Evolutionary conservation across 2,888 invertebrate genomes (phyloP).

Genomic region (Platycheirus rosarum): DNA sequence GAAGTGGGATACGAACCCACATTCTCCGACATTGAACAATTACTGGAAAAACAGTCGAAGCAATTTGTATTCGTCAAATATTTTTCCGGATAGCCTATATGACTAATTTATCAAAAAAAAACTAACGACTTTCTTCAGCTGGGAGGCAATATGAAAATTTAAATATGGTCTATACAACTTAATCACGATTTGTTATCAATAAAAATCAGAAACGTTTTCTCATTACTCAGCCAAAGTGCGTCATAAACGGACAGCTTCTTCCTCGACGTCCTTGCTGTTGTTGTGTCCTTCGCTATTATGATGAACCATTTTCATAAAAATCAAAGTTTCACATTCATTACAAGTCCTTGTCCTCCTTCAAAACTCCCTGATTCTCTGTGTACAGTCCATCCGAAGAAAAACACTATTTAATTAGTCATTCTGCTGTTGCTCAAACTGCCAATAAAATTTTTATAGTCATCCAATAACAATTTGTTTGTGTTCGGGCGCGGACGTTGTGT

Average conservation of each 20-base stretch:
- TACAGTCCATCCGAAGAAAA: conserved; percentile 47
- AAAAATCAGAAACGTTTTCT: conserved; percentile 29
- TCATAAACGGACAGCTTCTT: conserved; percentile 4
- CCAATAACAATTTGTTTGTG: conserved; percentile 72
- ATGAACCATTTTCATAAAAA: conserved; percentile 55
- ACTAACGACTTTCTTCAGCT: too few relatives aligned
- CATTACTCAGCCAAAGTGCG: not conserved
- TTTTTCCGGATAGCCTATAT: too few relatives aligned
- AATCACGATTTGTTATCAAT: conserved; percentile 64
- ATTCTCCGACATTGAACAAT: too few relatives aligned
- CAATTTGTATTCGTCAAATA: too few relatives aligned
- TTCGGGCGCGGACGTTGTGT: conserved; percentile 4
- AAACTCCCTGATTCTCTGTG: not conserved
- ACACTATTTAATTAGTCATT: conserved; percentile 74
- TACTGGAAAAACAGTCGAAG: too few relatives aligned
- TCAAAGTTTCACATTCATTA: conserved; percentile 66
- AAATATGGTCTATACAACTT: conserved; percentile 61
- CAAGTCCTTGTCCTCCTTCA: conserved; percentile 26
- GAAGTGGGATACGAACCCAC: too few relatives aligned
- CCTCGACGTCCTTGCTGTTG: not conserved
- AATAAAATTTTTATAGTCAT: conserved; percentile 74
- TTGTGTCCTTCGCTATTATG: not conserved
- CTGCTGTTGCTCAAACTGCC: conserved; percentile 73
- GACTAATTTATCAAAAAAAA: too few relatives aligned
- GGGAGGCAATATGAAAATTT: conserved; percentile 28